phyloP scores from a whole-genome alignment of 1,140 invertebrate species.

The Maconellicoccus hirsutus region DNA sequence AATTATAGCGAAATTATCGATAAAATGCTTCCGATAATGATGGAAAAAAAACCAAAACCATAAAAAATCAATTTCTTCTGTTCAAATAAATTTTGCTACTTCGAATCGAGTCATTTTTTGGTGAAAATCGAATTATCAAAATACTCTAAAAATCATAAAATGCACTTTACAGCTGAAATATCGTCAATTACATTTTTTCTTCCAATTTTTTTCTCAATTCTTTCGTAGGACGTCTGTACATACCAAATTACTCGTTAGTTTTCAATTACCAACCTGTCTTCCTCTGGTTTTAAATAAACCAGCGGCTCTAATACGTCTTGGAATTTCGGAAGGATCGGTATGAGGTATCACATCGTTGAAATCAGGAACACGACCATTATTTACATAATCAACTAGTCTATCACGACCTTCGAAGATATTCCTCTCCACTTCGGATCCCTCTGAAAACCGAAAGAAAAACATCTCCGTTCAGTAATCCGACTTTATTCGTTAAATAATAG shows the following conservation, averaged over 20 bases:
- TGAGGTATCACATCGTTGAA: constrained; percentile 55
- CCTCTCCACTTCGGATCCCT: constrained; percentile 56
- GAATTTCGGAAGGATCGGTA: constrained; percentile 26
- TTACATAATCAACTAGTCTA: constrained; percentile 58
- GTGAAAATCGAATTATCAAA: background rate
- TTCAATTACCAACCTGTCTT: background rate
- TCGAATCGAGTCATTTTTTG: background rate
- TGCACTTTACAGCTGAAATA: too few relatives aligned
- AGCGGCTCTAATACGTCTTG: constrained; percentile 10
- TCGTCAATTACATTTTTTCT: too few relatives aligned
- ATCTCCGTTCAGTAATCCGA: background rate
- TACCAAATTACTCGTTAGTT: too few relatives aligned
- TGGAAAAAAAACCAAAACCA: too few relatives aligned
- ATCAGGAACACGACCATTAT: constrained; percentile 64
- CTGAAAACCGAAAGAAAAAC: constrained; percentile 35
- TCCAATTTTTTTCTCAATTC: too few relatives aligned
- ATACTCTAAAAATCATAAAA: too few relatives aligned
- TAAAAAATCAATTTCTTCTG: too few relatives aligned
- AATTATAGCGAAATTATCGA: too few relatives aligned
- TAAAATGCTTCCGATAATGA: too few relatives aligned
- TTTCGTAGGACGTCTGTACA: too few relatives aligned
- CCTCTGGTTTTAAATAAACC: constrained; percentile 11
- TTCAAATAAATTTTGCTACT: too few relatives aligned
- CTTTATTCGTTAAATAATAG: background rate
- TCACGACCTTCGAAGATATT: constrained; percentile 61